Conservation (phyloP, 2,888 invertebrate species). For the Hyposoter didymator region DNA sequence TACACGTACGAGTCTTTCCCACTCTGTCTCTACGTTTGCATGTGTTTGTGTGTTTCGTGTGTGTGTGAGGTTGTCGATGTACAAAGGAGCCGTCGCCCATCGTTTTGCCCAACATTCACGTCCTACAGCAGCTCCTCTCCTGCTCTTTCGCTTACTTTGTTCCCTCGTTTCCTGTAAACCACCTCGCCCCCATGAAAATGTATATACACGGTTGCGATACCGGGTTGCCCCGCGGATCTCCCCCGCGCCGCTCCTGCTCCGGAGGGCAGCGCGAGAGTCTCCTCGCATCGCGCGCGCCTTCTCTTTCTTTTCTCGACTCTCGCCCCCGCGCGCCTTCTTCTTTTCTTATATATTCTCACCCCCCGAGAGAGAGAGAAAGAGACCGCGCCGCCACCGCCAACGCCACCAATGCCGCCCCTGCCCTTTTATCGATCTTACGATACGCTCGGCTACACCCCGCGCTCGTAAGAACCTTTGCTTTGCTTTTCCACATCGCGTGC, state of each 20-base stretch:
- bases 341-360: constrained; percentile 58
- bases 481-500: constrained; percentile 52
- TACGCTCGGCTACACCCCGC: constrained; percentile 76
- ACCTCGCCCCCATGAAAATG: constrained; percentile 28
- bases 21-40: too few relatives aligned
- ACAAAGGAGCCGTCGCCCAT: constrained; percentile 20
- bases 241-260: constrained; percentile 49
- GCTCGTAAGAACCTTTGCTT: constrained; percentile 65
- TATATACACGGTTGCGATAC: too few relatives aligned
- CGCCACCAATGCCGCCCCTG: constrained; percentile 58
- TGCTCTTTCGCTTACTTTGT: constrained; percentile 63
- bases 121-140: constrained; percentile 59
- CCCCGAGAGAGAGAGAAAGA: too few relatives aligned
- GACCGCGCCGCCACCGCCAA: constrained; percentile 45
- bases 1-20: background rate
- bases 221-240: too few relatives aligned
- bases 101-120: constrained; percentile 56
- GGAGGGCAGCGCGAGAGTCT: constrained; percentile 39
- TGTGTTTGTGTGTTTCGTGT: constrained; percentile 1
- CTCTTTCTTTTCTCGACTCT: constrained; percentile 45
- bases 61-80: constrained; percentile 25
- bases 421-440: constrained; percentile 81
- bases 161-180: constrained; percentile 62
- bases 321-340: constrained; percentile 63
- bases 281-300: constrained; percentile 59